These are phyloP conservation scores for Aplidium turbinatum DNA, from an alignment of 23 tunicate genomes.

Conservation along the genomic window DNA sequence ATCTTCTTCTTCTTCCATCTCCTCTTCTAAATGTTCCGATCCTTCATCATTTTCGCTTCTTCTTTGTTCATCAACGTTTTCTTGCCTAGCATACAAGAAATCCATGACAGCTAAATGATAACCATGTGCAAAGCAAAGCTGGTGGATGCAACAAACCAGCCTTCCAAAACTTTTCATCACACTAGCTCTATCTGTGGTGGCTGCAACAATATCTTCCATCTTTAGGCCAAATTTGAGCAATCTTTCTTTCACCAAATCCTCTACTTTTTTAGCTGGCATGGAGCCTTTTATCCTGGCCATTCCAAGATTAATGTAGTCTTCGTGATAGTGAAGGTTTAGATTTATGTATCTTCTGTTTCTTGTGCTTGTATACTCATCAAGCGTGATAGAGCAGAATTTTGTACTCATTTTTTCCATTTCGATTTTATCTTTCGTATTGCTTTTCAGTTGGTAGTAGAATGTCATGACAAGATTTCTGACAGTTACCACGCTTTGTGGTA, in stretches of 20 bases:
- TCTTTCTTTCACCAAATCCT: slow-evolving; percentile 64
- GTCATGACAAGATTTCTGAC: too few relatives aligned
- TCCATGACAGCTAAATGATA: slow-evolving; percentile 59
- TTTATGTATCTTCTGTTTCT: slow-evolving; percentile 56
- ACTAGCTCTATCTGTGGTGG: slow-evolving; percentile 72
- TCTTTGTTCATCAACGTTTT: too few relatives aligned
- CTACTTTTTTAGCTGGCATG: slow-evolving; percentile 61
- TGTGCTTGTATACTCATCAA: slow-evolving; percentile 53
- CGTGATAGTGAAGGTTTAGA: slow-evolving; percentile 53
- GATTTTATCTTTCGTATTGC: slow-evolving; percentile 1
- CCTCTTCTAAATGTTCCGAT: slow-evolving; percentile 40
- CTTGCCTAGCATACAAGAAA: slow-evolving; percentile 57
- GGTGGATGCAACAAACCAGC: slow-evolving; percentile 47
- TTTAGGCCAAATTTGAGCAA: slow-evolving; percentile 50
- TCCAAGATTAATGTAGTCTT: slow-evolving; percentile 46
- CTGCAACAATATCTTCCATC: slow-evolving; percentile 63
- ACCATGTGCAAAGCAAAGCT: slow-evolving; percentile 58
- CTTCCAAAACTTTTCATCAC: slow-evolving; percentile 74
- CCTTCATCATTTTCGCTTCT: too few relatives aligned
- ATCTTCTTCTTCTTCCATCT: slow-evolving; percentile 44
- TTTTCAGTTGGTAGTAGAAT: too few relatives aligned
- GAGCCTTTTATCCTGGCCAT: slow-evolving; percentile 50
- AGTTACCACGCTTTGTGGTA: too few relatives aligned
- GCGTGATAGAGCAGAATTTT: slow-evolving; percentile 59
- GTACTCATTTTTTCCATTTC: slow-evolving; percentile 44